A percentile compares a stretch with the other conserved stretches of the same genome.
Conservation (phyloP, 2,797 vertebrate species). For the Sebastes variabilis region DNA sequence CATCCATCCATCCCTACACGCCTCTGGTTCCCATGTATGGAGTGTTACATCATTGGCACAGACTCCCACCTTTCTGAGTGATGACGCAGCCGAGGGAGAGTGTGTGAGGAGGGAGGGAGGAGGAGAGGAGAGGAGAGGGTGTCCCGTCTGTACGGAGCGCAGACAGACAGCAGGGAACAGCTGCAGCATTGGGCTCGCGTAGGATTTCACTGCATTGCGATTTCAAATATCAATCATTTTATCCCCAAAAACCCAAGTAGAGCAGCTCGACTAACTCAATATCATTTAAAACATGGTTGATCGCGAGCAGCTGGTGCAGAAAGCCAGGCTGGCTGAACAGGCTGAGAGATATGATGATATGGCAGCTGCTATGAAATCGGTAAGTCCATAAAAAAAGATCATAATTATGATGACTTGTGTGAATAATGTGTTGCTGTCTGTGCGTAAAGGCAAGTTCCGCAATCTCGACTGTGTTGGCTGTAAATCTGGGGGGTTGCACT, state of each 20-base stretch:
- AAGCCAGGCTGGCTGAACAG: constrained; percentile 99
- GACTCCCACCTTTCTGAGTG: constrained; percentile 75
- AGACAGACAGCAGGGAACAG: constrained; percentile 89
- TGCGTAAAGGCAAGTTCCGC: constrained; percentile 36
- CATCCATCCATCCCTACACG: constrained; percentile 29
- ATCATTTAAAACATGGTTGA: constrained; percentile 90
- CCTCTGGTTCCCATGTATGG: constrained; percentile 75
- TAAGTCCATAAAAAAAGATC: constrained; percentile 80
- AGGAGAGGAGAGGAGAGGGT: constrained; percentile 56
- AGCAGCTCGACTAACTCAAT: constrained; percentile 59
- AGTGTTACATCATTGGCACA: constrained; percentile 82
- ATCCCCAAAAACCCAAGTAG: constrained; percentile 43
- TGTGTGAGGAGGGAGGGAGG: constrained; percentile 58
- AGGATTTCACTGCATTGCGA: constrained; percentile 80
- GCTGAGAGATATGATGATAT: constrained; percentile 98
- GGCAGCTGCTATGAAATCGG: constrained; percentile 99
- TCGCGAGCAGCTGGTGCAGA: constrained; percentile 99
- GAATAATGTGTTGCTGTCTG: not conserved
- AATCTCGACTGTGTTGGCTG: constrained; percentile 8
- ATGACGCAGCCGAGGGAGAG: constrained; percentile 75
- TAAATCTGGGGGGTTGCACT: not conserved
- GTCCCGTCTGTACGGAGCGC: constrained; percentile 86
- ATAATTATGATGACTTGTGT: not conserved
- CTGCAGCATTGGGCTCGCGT: constrained; percentile 79
- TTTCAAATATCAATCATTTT: constrained; percentile 64